Conservation (phyloP, 2,888 invertebrate species). For the Perdita meconis region DNA sequence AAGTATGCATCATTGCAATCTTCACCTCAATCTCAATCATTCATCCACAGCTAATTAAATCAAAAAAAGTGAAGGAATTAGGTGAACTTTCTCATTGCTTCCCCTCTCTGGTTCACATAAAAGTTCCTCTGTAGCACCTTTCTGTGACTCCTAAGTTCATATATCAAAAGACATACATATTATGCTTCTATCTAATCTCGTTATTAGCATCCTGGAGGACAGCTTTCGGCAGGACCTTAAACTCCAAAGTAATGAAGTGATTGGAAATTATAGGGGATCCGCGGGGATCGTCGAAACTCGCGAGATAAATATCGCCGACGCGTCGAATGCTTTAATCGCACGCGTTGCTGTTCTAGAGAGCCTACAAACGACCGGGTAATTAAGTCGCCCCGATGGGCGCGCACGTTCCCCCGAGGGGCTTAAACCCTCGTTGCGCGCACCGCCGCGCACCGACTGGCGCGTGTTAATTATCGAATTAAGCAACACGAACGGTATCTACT, state of each 20-base stretch:
- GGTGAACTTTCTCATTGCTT: too few species aligned
- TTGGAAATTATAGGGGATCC: constrained; percentile 30
- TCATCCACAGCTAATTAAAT: too few species aligned
- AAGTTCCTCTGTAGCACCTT: too few species aligned
- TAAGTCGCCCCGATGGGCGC: constrained; percentile 13
- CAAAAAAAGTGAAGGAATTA: too few species aligned
- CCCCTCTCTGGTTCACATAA: too few species aligned
- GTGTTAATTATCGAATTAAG: constrained; percentile 52
- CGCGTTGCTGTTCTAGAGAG: not conserved
- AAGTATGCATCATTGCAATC: too few species aligned
- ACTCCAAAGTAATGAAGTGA: constrained; percentile 26
- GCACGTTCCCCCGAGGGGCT: not conserved
- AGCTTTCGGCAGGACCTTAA: constrained; percentile 35
- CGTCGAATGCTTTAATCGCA: not conserved
- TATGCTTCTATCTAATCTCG: too few species aligned
- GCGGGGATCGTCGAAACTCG: constrained; percentile 11
- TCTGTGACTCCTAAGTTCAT: too few species aligned
- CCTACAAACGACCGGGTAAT: constrained; percentile 26
- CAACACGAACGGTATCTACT: constrained; percentile 33
- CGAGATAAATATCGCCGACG: constrained; percentile 3
- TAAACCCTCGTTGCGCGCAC: constrained; percentile 10
- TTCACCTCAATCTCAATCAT: too few species aligned
- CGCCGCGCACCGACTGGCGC: not conserved
- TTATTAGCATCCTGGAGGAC: too few species aligned
- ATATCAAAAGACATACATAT: too few species aligned